These are phyloP conservation scores for Hemibagrus wyckioides DNA, from an alignment of 2,113 vertebrate species.

Conservation along the genomic window DNA sequence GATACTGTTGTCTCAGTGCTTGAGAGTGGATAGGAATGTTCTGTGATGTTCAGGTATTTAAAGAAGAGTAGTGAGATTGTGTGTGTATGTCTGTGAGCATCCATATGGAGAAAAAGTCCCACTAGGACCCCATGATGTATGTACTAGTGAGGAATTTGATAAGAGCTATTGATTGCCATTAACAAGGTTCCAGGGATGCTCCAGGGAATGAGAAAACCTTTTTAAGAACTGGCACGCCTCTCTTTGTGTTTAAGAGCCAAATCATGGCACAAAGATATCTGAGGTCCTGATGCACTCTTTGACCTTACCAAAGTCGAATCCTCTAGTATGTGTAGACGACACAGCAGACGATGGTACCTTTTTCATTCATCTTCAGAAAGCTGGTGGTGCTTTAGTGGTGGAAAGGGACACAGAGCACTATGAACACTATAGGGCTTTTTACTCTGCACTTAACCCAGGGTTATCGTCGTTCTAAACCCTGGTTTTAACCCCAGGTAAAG, in stretches of 20 bases:
- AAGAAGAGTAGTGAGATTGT: slow-evolving; percentile 1
- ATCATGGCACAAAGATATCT: neutral
- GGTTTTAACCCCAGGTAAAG: no score
- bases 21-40: neutral
- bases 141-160: slow-evolving; percentile 46
- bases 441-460: no score
- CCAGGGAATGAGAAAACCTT: neutral
- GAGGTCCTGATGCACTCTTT: neutral
- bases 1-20: neutral
- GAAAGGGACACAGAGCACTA: neutral
- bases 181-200: neutral
- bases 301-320: neutral
- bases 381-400: neutral
- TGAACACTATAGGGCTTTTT: no score
- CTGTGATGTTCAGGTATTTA: neutral
- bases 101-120: slow-evolving; percentile 23
- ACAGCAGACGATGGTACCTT: neutral
- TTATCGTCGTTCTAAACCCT: no score
- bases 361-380: neutral
- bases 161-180: neutral
- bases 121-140: slow-evolving; percentile 39
- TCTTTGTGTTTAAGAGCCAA: neutral
- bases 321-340: neutral
- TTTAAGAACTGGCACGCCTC: neutral
- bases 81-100: neutral